Evolutionary conservation across 2,113 vertebrate species (phyloP), one percentile per base, ranked within the genome.

Genomic region (Rhagologus leucostigma): DNA sequence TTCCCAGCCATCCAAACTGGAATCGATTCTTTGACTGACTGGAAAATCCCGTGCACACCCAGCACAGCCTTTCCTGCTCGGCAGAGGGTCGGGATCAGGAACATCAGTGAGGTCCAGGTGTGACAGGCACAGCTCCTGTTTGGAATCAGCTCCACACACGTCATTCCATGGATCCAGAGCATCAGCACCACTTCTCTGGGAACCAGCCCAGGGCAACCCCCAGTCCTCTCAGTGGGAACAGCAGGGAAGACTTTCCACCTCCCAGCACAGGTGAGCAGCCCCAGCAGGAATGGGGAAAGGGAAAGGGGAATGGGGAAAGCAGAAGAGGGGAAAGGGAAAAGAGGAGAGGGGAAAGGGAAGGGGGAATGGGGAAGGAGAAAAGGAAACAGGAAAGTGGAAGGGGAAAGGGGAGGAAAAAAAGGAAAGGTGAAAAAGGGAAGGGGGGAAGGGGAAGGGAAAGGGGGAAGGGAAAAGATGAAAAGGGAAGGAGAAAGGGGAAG

Each of bases 81-180:
- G 37, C 41, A 76, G 33, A 27, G 44, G 46, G 23, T 20, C 3
- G 14, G 63, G 39, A 33, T 23, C n/a, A 37, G n/a, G 59, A 52
- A 9, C 7, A 49, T 7, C 20, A 16, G 16, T 0, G 1, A 60
- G 39, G 7, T 33, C 18, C 41, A 46, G 30, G 30, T 16, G 29
- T 11, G 14, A 4, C 11, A 79, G 78, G 47, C 20, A 33, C 68
- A 50, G 62, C 35, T 68, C 56, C 50, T 14, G 3, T 5, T 0
- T 0, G 6, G 22, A 10, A 22, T 8, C 60, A 14, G 55, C 15
- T 7, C 21, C 39, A 16, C 53, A 8, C 37, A 13, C 0, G 0
- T 5, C 16, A 57, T 8, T 42, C 33, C 70, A 14, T 0, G 3
- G 3, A 24, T 12, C 67, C 30, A 3, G 1, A 29, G 0, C 1